A percentile compares a stretch with the other conserved stretches of the same genome.
Conservation (phyloP, 1,140 invertebrate species). For the Trypoxylus dichotomus region DNA sequence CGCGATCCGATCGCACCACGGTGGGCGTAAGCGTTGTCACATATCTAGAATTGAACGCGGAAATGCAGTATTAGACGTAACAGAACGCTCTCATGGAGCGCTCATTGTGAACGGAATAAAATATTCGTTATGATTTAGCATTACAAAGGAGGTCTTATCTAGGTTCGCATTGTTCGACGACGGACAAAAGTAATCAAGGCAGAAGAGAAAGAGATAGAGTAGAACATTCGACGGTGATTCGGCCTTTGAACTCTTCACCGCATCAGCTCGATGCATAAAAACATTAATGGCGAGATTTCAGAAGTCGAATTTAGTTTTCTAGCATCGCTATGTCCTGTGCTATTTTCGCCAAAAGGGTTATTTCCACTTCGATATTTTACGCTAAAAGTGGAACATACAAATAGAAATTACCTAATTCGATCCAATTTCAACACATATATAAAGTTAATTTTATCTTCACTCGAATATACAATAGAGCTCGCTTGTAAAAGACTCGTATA, state of each 20-base stretch:
- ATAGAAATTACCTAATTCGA: too few species aligned
- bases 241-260: neutral
- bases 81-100: constrained; percentile 11
- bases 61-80: constrained; percentile 15
- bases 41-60: constrained; percentile 13
- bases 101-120: constrained; percentile 22
- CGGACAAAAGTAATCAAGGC: constrained; percentile 16
- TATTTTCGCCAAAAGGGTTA: too few species aligned
- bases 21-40: constrained; percentile 11
- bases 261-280: neutral
- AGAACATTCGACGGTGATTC: constrained; percentile 13
- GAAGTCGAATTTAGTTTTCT: neutral
- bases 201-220: constrained; percentile 12
- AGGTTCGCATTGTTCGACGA: constrained; percentile 27
- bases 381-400: too few species aligned
- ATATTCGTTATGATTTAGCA: constrained; percentile 22
- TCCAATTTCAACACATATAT: too few species aligned
- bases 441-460: too few species aligned
- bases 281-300: neutral
- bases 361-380: too few species aligned
- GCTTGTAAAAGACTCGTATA: too few species aligned
- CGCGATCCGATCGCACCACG: neutral
- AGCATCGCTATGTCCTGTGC: too few species aligned
- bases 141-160: constrained; percentile 28
- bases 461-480: too few species aligned